phyloP scores from a whole-genome alignment of 2,113 vertebrate genomes.

The Pygoscelis adeliae region DNA sequence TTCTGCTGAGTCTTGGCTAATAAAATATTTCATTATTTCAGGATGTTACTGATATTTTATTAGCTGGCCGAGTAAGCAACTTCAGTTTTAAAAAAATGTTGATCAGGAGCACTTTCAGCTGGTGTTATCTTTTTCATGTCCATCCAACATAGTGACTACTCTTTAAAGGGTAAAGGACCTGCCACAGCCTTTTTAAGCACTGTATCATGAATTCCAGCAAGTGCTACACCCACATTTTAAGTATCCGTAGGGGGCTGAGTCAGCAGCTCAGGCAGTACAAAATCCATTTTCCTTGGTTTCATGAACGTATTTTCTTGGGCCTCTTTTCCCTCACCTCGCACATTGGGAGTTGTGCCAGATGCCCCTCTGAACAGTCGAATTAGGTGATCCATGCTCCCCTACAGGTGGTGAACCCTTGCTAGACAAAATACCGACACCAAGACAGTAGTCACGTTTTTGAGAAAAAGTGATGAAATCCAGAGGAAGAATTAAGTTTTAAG shows the following conservation, averaged over 20 bases:
- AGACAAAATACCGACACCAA: background rate
- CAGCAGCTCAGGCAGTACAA: background rate
- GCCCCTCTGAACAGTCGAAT: background rate
- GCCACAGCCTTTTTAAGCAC: background rate
- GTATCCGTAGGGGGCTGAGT: background rate
- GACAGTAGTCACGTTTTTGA: background rate
- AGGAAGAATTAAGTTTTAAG: background rate
- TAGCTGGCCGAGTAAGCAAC: background rate
- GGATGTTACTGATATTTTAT: background rate
- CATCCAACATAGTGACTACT: background rate
- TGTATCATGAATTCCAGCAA: background rate
- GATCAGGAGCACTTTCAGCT: background rate
- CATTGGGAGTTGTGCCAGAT: background rate
- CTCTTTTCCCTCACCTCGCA: background rate
- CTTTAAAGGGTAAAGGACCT: background rate
- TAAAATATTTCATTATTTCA: background rate
- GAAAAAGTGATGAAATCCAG: background rate
- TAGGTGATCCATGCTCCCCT: background rate
- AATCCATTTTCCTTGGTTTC: background rate
- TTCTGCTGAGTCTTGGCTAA: background rate
- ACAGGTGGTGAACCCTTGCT: background rate
- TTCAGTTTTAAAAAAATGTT: background rate
- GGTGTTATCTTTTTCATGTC: background rate
- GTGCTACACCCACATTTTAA: background rate
- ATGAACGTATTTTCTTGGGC: background rate